phyloP scores from a whole-genome alignment of 2,113 vertebrate genomes.

The Trichechus manatus region DNA sequence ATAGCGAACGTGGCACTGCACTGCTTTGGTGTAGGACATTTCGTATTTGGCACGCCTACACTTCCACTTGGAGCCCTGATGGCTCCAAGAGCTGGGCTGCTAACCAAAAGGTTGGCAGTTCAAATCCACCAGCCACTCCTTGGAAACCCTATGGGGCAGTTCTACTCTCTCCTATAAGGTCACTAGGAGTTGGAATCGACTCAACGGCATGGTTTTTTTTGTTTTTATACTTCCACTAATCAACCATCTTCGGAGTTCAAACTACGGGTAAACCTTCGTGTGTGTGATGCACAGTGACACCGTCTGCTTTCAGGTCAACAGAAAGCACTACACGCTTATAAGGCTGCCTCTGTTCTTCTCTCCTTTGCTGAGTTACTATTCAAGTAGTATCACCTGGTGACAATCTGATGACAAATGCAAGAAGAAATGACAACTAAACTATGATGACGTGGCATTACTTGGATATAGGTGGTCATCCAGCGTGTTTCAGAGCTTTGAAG shows the following conservation, averaged over 20 bases:
- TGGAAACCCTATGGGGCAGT: no score
- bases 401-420: not conserved
- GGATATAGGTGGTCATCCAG: rapidly evolving
- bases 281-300: rapidly evolving
- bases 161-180: no score
- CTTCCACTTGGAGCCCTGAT: no score
- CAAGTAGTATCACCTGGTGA: rapidly evolving
- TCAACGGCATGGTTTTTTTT: no score
- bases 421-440: rapidly evolving
- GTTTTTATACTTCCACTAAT: rapidly evolving
- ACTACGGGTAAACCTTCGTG: not conserved
- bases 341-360: not conserved
- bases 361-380: not conserved
- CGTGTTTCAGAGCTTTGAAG: no score
- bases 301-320: rapidly evolving
- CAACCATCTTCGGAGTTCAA: rapidly evolving
- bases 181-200: no score
- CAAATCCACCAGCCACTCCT: no score
- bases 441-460: rapidly evolving
- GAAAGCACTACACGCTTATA: rapidly evolving
- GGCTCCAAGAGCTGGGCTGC: no score
- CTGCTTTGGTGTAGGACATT: rapidly evolving
- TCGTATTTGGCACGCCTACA: rapidly evolving
- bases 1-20: rapidly evolving
- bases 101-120: no score